These are phyloP conservation scores for Vicugna pacos DNA, from an alignment of 2,113 vertebrate genomes.

Conservation along the genomic window DNA sequence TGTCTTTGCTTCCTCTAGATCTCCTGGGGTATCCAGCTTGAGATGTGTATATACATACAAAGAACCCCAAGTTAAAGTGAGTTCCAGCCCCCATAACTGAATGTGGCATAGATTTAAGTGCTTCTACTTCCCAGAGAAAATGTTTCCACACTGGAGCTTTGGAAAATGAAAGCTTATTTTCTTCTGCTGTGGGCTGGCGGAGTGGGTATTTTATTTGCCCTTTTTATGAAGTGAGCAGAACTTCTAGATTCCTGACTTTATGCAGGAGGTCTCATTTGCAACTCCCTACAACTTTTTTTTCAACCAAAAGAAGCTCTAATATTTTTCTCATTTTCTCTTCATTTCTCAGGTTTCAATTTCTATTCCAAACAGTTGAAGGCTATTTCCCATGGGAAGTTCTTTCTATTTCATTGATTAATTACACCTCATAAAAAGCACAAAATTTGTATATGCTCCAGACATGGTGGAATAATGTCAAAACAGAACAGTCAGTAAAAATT, in stretches of 20 bases:
- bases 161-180: background rate
- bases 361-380: constrained; percentile 45
- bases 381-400: constrained; percentile 26
- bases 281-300: background rate
- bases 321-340: background rate
- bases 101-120: background rate
- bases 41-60: background rate
- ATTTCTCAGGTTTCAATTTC: constrained; percentile 50
- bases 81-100: background rate
- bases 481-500: constrained; percentile 39
- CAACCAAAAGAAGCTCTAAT: background rate
- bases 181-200: background rate
- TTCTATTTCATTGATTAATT: constrained; percentile 47
- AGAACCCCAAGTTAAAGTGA: background rate
- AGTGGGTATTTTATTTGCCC: background rate
- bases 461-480: constrained; percentile 42
- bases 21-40: background rate
- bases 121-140: background rate
- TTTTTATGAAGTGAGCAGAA: background rate
- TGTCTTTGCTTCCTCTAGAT: background rate
- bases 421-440: constrained; percentile 51
- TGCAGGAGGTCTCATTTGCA: background rate
- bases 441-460: background rate
- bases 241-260: background rate
- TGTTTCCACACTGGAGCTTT: background rate